Percentiles rank a stretch among this genome's conserved stretches.
Evolutionary conservation across 2,888 invertebrate species (phyloP).

Genomic region (Neuroscelio doddi): DNA sequence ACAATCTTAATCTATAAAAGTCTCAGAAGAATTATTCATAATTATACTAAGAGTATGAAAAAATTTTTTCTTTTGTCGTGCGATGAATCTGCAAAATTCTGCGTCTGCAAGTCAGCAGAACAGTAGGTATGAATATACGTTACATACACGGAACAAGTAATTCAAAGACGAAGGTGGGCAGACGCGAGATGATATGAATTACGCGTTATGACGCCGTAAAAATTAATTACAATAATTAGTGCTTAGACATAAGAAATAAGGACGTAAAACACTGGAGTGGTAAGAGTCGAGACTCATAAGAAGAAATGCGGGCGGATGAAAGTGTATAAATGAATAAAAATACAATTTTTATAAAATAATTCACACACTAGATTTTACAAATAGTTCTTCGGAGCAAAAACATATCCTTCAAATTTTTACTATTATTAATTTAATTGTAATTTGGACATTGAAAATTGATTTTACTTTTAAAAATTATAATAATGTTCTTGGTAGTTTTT

Average conservation of each 20-base stretch:
- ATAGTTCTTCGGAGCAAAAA: too few species aligned
- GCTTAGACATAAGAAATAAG: slow-evolving; percentile 20
- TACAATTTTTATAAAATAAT: too few species aligned
- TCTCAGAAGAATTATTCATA: slow-evolving; percentile 23
- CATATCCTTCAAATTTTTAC: too few species aligned
- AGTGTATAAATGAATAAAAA: not conserved
- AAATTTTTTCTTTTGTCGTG: slow-evolving; percentile 26
- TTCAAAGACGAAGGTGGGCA: slow-evolving; percentile 20
- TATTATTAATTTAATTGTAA: too few species aligned
- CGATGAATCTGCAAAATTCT: slow-evolving; percentile 21
- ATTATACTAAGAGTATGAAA: not conserved
- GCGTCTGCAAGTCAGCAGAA: slow-evolving; percentile 18
- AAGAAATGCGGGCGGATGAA: not conserved
- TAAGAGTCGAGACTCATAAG: not conserved
- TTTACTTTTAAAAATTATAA: too few species aligned
- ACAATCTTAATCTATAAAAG: too few species aligned
- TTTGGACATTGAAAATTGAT: too few species aligned
- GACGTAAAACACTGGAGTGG: not conserved
- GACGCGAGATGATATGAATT: slow-evolving; percentile 30
- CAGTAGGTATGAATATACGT: slow-evolving; percentile 24
- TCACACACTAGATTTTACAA: too few species aligned
- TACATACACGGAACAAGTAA: slow-evolving; percentile 1
- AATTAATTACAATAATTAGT: slow-evolving; percentile 45
- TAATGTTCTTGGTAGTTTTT: too few species aligned
- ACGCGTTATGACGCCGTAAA: slow-evolving; percentile 30